Conservation (phyloP, 2,113 vertebrate species). For the Rousettus leschenaultii region DNA sequence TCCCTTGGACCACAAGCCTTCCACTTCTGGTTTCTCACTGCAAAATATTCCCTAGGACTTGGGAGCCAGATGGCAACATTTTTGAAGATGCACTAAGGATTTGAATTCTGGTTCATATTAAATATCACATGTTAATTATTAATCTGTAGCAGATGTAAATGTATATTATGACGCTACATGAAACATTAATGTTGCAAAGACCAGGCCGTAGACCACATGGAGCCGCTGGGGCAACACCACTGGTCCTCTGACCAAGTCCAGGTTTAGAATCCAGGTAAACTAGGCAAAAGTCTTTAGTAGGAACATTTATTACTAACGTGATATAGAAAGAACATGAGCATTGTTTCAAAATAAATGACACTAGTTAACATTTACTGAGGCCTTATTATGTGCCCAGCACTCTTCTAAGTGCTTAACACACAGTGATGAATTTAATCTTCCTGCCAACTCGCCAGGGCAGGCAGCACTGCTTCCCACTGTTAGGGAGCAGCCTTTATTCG, state of each 20-base stretch:
- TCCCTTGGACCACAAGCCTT: neutral
- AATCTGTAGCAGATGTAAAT: constrained; percentile 70
- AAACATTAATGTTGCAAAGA: constrained; percentile 59
- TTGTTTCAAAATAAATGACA: neutral
- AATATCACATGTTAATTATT: constrained; percentile 77
- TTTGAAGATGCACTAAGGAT: constrained; percentile 65
- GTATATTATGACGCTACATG: constrained; percentile 55
- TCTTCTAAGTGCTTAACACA: neutral
- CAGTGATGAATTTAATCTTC: neutral
- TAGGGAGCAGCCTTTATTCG: neutral
- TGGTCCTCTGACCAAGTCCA: neutral
- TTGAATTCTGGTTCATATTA: constrained; percentile 66
- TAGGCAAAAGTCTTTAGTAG: neutral
- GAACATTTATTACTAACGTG: neutral
- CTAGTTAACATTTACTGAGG: neutral
- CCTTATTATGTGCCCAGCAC: neutral
- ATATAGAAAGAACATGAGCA: neutral
- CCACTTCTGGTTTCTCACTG: neutral
- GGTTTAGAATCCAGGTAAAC: constrained; percentile 16
- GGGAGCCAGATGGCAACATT: constrained; percentile 61
- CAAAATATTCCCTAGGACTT: constrained; percentile 13
- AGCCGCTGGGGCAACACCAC: neutral
- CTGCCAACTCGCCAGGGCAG: neutral
- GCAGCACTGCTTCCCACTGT: neutral
- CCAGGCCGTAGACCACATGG: neutral